Base-by-base conservation (phyloP, 2,113 vertebrate species). In the Apaloderma vittatum region DNA sequence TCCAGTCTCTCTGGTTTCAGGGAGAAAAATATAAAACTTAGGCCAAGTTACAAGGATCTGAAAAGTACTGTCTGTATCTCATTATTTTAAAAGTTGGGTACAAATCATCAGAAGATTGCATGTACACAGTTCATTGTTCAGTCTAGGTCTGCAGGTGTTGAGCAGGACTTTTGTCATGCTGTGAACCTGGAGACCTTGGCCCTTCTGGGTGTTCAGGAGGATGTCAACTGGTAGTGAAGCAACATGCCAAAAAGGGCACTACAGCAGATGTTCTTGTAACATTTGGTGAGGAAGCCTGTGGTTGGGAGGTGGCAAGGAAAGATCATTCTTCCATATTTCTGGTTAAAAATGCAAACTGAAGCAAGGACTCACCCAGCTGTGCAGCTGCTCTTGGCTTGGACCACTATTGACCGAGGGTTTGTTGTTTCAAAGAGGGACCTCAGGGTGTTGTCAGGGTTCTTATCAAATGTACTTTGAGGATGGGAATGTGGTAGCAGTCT, bases 11-110 rank as follows among this genome's bases (percentile, higher is more conserved):
- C 65, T 79, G 12, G 0, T 63, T 85, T 88, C 59, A 86, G 37
- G 29, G 12, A 59, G 52, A 86, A 92, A 94, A 54, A 32, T 49
- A 9, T 62, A 36, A 85, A 68, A 51, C 7, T 19, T 72, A 58
- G 30, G 20, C 4, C 20, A 34, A 51, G 8, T 6, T 48, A 40
- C 22, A 72, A 65, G 27, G 23, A 45, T 34, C 9, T 67, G 61
- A 49, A 83, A 83, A 79, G 1, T 26, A 27, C 5, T 3, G 9
- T 34, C 55, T 11, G 5, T 51, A 22, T 4, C 10, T 45, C 0
- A 15, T 51, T 57, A 14, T 57, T 51, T 79, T 72, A 40, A 66
- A 20, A 26, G 13, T 36, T 74, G 68, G 5, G 22, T 58, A 29
- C 19, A 80, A 76, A 66, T 58, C 19, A n/a, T 78, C n/a, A 62